Evolutionary conservation across 2,888 invertebrate genomes (phyloP).

Genomic region (Leptinotarsa rubiginosa): DNA sequence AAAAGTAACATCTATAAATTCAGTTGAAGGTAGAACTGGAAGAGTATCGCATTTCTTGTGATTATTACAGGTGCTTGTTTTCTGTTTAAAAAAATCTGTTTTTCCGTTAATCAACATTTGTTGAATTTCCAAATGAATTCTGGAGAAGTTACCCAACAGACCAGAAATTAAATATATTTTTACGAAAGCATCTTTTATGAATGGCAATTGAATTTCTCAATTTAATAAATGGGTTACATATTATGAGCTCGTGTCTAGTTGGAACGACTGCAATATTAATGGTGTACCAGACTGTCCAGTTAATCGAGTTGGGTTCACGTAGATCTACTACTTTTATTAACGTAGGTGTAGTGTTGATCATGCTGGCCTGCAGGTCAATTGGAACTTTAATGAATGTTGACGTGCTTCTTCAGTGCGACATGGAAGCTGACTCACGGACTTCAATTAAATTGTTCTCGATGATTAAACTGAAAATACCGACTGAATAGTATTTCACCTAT

Average conservation of each 20-base stretch:
- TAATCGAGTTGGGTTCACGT: slow-evolving; percentile 40
- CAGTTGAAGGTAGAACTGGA: too few species aligned
- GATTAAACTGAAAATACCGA: slow-evolving; percentile 38
- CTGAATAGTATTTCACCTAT: background rate
- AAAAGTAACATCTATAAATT: too few species aligned
- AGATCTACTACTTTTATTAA: slow-evolving; percentile 47
- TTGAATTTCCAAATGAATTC: too few species aligned
- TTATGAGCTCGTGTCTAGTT: background rate
- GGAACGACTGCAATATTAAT: background rate
- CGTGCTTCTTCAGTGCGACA: slow-evolving; percentile 56
- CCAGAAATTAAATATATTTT: too few species aligned
- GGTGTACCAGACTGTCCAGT: slow-evolving; percentile 22
- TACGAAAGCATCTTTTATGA: background rate
- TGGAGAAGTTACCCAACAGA: too few species aligned
- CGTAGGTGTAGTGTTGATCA: slow-evolving; percentile 63
- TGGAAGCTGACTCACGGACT: slow-evolving; percentile 48
- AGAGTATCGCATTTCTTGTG: too few species aligned
- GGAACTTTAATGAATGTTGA: slow-evolving; percentile 63
- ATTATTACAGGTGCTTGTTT: too few species aligned
- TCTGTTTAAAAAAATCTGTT: too few species aligned
- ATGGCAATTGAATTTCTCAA: background rate
- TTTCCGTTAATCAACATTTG: too few species aligned
- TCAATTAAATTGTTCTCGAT: slow-evolving; percentile 49
- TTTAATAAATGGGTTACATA: background rate
- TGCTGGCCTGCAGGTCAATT: slow-evolving; percentile 68